Evolutionary conservation across 2,797 vertebrate species (phyloP).

Genomic region (Nannoperca australis): DNA sequence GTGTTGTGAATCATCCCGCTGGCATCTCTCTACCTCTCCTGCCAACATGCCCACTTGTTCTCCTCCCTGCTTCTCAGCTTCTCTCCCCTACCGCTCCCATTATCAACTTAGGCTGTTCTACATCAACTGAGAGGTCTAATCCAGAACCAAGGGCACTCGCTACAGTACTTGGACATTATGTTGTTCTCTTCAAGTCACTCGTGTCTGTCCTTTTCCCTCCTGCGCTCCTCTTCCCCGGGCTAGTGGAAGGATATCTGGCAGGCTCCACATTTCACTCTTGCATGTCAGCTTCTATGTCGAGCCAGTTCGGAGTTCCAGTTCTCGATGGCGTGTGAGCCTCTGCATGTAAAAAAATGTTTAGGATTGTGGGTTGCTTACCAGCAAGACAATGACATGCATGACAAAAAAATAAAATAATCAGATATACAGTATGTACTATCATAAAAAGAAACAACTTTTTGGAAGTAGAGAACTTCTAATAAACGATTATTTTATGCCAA

Average conservation of each 20-base stretch:
- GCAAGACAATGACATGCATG: not conserved
- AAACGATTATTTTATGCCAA: not conserved
- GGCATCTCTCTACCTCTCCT: conserved; percentile 67
- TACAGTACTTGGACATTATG: conserved; percentile 8
- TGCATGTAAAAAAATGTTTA: not conserved
- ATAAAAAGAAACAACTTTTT: not conserved
- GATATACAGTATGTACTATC: not conserved
- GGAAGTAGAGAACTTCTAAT: not conserved
- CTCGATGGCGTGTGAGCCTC: conserved; percentile 15
- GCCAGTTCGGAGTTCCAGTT: conserved; percentile 29
- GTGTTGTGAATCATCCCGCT: conserved; percentile 76
- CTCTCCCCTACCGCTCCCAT: conserved; percentile 38
- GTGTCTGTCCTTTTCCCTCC: conserved; percentile 4
- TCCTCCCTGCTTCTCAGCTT: conserved; percentile 41
- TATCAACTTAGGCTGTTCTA: conserved; percentile 26
- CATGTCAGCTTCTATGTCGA: conserved; percentile 58
- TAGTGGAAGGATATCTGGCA: conserved; percentile 67
- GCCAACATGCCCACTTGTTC: conserved; percentile 47
- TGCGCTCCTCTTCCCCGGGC: not conserved
- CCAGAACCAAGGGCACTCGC: conserved; percentile 28
- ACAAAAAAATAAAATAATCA: not conserved
- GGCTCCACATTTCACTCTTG: conserved; percentile 71
- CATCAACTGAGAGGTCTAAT: conserved; percentile 43
- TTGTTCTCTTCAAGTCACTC: conserved; percentile 6
- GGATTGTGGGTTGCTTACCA: too few species aligned